Conservation (phyloP, 2,888 invertebrate species). For the Mallateleia sp. region DNA sequence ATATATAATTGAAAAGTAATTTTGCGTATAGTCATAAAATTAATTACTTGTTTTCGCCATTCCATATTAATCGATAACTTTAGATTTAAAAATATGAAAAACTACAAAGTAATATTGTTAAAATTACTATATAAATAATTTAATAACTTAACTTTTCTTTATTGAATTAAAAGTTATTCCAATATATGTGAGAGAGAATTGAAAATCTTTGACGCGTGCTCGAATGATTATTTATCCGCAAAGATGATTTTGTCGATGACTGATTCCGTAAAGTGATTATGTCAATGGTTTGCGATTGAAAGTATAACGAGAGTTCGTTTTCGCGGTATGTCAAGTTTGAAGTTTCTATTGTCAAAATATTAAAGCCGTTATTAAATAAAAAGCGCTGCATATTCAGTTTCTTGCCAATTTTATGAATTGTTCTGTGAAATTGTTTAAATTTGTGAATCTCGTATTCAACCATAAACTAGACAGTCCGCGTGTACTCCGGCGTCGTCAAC, state of each 20-base stretch:
- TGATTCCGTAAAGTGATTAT: slow-evolving; percentile 18
- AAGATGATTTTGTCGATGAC: background rate
- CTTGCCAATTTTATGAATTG: slow-evolving; percentile 75
- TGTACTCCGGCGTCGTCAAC: slow-evolving; percentile 75
- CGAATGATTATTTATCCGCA: background rate
- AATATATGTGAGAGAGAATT: too few species aligned
- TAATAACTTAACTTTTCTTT: too few species aligned
- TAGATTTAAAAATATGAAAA: too few species aligned
- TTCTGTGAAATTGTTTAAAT: slow-evolving; percentile 75
- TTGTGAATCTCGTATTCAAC: slow-evolving; percentile 76
- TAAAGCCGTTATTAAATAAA: slow-evolving; percentile 66
- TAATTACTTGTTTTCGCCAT: too few species aligned
- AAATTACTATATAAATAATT: too few species aligned
- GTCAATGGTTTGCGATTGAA: slow-evolving; percentile 10
- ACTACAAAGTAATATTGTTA: too few species aligned
- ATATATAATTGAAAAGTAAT: too few species aligned
- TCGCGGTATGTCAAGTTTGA: slow-evolving; percentile 44
- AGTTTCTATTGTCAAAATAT: slow-evolving; percentile 63
- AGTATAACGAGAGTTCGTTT: slow-evolving; percentile 38
- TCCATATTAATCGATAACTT: too few species aligned
- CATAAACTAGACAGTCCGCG: slow-evolving; percentile 75
- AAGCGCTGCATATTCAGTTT: slow-evolving; percentile 71
- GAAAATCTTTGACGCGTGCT: background rate
- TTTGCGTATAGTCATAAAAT: too few species aligned
- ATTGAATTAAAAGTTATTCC: too few species aligned